Conservation (phyloP, 2,113 vertebrate species). For the Rhinolophus sinicus region DNA sequence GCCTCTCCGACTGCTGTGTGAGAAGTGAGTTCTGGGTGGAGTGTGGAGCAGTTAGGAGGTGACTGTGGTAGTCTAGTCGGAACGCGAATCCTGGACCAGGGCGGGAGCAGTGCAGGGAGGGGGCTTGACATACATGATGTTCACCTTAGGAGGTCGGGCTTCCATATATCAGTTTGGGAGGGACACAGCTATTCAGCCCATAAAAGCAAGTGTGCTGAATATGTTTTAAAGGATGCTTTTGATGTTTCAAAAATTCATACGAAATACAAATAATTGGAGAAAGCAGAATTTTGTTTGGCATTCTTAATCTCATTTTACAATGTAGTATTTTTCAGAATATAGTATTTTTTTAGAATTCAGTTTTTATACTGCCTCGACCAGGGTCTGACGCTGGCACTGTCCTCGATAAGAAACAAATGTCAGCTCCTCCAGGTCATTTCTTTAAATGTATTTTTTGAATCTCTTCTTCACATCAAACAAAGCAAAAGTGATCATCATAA, state of each 20-base stretch:
- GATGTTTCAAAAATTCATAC: not conserved
- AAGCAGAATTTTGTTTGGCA: not conserved
- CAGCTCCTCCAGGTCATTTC: not conserved
- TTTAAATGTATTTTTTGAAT: not conserved
- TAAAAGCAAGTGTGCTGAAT: not conserved
- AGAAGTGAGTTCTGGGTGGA: not conserved
- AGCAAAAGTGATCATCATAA: slow-evolving; percentile 31
- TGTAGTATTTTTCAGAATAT: not conserved
- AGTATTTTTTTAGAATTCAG: not conserved
- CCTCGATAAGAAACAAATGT: not conserved
- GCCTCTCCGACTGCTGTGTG: not conserved
- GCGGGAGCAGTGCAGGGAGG: not conserved
- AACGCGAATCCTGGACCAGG: not conserved
- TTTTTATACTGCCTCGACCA: not conserved
- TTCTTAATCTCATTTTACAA: not conserved
- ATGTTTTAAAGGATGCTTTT: not conserved
- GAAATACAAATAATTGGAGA: not conserved
- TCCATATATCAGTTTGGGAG: not conserved
- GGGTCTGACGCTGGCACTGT: not conserved
- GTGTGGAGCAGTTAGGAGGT: not conserved
- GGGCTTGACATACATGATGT: not conserved
- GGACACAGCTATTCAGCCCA: not conserved
- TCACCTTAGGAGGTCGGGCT: not conserved
- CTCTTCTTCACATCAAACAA: not conserved
- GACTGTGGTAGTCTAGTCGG: too few relatives aligned